Evolutionary conservation across 2,797 vertebrate species (phyloP).

Genomic region (Eremophila alpestris): DNA sequence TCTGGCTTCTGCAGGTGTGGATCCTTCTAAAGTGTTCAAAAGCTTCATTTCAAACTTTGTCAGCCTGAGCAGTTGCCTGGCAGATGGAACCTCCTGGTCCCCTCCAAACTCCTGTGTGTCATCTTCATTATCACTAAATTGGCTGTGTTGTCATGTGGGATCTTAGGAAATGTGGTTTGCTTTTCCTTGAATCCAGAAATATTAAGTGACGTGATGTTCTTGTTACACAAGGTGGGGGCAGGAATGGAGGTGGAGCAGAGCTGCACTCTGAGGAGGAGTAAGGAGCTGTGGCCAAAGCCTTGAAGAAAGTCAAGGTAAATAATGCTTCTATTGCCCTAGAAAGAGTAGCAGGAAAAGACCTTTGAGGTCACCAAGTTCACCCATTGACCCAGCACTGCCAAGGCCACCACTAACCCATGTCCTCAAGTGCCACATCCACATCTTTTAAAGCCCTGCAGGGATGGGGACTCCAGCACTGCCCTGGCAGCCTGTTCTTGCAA

Average conservation of each 20-base stretch:
- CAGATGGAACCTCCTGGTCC: neutral
- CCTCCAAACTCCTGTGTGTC: neutral
- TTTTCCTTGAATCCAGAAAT: neutral
- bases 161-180: neutral
- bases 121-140: neutral
- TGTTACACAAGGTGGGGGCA: neutral
- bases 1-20: neutral
- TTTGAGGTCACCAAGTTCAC: neutral
- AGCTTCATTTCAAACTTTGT: neutral
- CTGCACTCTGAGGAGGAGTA: neutral
- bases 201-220: neutral
- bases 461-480: neutral
- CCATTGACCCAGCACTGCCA: neutral
- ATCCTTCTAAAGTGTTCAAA: neutral
- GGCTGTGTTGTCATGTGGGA: neutral
- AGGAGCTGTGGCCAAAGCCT: neutral
- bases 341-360: neutral
- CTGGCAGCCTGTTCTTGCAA: neutral
- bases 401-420: neutral
- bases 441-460: neutral
- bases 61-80: neutral
- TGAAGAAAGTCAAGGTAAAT: neutral
- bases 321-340: neutral
- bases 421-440: neutral
- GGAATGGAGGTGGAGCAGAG: neutral